Evolutionary conservation across 2,113 vertebrate species (phyloP).

Genomic region (Orcinus orca): DNA sequence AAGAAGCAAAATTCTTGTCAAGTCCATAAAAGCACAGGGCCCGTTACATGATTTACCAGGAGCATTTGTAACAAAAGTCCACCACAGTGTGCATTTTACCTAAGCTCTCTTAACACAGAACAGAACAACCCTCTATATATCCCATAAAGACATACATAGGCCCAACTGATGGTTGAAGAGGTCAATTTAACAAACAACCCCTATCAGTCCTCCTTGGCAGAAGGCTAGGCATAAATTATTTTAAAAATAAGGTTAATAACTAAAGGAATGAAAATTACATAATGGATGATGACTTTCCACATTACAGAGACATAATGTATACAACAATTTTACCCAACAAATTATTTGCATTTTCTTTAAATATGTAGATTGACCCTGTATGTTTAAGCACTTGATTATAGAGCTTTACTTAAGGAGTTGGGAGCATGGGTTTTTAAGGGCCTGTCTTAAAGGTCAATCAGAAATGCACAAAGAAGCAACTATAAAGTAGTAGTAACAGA

Average conservation of each 20-base stretch:
- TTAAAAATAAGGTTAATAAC: constrained; percentile 23
- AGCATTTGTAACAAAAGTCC: not conserved
- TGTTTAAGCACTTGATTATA: not conserved
- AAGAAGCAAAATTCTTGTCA: not conserved
- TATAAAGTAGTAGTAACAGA: not conserved
- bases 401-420: not conserved
- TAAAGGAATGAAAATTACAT: not conserved
- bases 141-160: not conserved
- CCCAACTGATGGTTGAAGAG: not conserved
- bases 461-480: not conserved
- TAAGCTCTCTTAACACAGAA: not conserved
- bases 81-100: not conserved
- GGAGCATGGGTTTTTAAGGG: not conserved
- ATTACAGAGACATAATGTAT: not conserved
- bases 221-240: not conserved
- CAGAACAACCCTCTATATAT: not conserved
- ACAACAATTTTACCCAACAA: not conserved
- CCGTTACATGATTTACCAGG: not conserved
- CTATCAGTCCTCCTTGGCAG: not conserved
- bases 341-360: not conserved
- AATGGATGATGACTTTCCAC: not conserved
- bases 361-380: not conserved
- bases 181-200: not conserved
- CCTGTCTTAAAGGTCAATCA: not conserved
- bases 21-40: not conserved